Base-by-base conservation (phyloP, 2,113 vertebrate species). In the Paralichthys olivaceus region DNA sequence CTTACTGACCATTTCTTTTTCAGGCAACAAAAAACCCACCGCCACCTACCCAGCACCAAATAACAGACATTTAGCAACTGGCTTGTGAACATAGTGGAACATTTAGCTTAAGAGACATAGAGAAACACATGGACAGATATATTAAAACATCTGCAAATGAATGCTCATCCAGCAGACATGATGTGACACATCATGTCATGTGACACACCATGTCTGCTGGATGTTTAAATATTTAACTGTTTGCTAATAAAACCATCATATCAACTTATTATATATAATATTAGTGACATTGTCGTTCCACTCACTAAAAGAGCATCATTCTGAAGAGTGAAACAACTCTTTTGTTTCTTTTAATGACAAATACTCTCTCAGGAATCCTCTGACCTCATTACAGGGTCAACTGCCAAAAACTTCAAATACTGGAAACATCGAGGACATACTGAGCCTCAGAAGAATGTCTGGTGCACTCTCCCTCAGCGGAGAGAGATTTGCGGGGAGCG, bases 311-410 rank as follows among this genome's bases (percentile, higher is more conserved):
- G 37, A 40, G 3, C 37, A 40, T 40, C 37, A 40, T 40, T 40
- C 12, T 40, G 37, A 40, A 12, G 12, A 47, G 43, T 47, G 43
- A 47, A 47, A 17, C 14, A 45, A 47, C 43, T 19, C 14, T 47
- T 47, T 47, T 47, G 17, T 32, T n/a, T 53, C 1, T 56, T 43
- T 29, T 29, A n/a, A 70, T 54, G 57, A 65, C 40, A 75, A 83
- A 62, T 76, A 47, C 62, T 37, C 74, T 59, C 51, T 69, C 19
- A 64, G 75, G 73, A 86, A 82, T 75, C 74, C 49, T 65, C 53
- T 67, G 72, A 71, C 74, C 62, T 87, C 61, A 68, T 17, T 47
- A 26, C 12, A 7, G 7, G 17, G 53, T 79, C 69, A 67, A n/a
- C 25, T 57, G 67, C 66, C 72, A 82, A 53, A 81, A 62, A 22